These are phyloP conservation scores for Batillaria attramentaria DNA, from an alignment of 1,140 invertebrate species.

Conservation along the genomic window DNA sequence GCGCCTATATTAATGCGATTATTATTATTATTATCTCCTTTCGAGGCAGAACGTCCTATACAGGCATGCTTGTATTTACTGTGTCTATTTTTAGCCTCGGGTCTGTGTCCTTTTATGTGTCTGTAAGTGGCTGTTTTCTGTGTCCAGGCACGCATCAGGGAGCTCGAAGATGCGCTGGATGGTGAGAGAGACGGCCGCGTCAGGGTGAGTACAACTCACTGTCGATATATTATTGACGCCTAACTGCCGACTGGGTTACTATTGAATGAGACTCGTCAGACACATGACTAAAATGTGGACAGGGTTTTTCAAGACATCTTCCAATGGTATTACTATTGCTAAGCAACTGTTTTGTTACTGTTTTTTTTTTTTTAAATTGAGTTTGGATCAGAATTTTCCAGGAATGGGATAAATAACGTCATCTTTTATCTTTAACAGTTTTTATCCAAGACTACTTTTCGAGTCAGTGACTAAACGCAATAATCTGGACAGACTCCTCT, in stretches of 20 bases:
- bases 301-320: too few species aligned
- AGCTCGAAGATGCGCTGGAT: conserved; percentile 71
- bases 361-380: too few species aligned
- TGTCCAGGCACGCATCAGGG: conserved; percentile 64
- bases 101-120: not conserved
- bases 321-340: too few species aligned
- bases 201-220: conserved; percentile 63
- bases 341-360: too few species aligned
- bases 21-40: not conserved
- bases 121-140: not conserved
- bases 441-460: too few species aligned
- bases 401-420: not conserved
- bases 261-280: not conserved
- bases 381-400: not conserved
- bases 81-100: not conserved
- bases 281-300: too few species aligned
- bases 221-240: not conserved
- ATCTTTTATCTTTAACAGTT: too few species aligned
- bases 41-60: not conserved
- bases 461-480: too few species aligned
- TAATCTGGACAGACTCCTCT: too few species aligned
- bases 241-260: not conserved
- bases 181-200: conserved; percentile 68
- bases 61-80: not conserved
- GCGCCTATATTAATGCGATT: too few species aligned